Percentiles rank a stretch among this genome's conserved stretches.
Conservation (phyloP, 2,113 vertebrate species). For the Platysteira castanea region DNA sequence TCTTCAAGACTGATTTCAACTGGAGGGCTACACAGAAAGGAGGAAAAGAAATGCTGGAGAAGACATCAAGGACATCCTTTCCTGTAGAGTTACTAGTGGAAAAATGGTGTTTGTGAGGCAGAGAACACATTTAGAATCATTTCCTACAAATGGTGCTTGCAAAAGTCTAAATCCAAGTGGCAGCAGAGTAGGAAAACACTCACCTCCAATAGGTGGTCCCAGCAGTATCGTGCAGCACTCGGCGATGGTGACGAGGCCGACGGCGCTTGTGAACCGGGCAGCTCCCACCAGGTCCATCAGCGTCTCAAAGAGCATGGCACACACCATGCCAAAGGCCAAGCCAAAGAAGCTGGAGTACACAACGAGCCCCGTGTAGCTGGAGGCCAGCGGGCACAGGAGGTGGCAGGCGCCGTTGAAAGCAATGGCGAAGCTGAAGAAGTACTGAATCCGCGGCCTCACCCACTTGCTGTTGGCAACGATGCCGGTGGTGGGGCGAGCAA, state of each 20-base stretch:
- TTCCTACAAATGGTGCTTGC: neutral
- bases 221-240: constrained; percentile 79
- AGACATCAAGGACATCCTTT: neutral
- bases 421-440: constrained; percentile 79
- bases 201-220: constrained; percentile 84
- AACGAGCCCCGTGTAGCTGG: constrained; percentile 58
- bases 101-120: neutral
- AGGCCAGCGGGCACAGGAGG: constrained; percentile 78
- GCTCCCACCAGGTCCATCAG: constrained; percentile 82
- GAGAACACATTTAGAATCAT: neutral
- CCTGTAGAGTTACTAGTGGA: neutral
- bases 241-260: constrained; percentile 80
- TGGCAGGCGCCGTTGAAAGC: constrained; percentile 78
- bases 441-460: constrained; percentile 77
- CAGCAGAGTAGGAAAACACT: neutral
- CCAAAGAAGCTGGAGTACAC: constrained; percentile 73
- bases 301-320: constrained; percentile 81
- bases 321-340: constrained; percentile 78
- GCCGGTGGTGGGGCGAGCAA: constrained; percentile 74
- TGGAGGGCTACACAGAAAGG: neutral
- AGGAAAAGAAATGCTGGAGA: neutral
- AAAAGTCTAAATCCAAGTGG: neutral
- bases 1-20: neutral
- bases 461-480: constrained; percentile 77
- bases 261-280: constrained; percentile 72